Percentiles rank a stretch among this genome's conserved stretches.
Conservation (phyloP, 2,888 invertebrate species). For the Pollenia angustigena region DNA sequence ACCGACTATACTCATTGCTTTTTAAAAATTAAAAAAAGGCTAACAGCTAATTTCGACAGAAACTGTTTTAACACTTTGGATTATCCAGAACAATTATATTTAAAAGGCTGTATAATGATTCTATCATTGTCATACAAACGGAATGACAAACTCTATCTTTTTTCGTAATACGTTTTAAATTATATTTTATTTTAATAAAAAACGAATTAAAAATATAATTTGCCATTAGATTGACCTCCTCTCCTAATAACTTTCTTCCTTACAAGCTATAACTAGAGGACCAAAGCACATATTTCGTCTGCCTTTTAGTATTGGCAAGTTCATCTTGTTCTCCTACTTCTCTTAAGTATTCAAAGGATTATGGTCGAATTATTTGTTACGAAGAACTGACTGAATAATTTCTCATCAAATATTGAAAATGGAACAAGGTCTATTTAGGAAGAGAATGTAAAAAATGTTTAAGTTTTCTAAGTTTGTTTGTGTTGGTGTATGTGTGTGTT, state of each 20-base stretch:
- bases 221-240: not conserved
- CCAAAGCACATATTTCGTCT: not conserved
- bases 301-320: constrained; percentile 23
- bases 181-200: too few species aligned
- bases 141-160: too few species aligned
- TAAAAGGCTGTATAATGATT: too few species aligned
- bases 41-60: too few species aligned
- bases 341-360: constrained; percentile 42
- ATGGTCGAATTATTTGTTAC: constrained; percentile 61
- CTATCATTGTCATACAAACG: too few species aligned
- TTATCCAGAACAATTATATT: too few species aligned
- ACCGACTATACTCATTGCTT: too few species aligned
- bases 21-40: too few species aligned
- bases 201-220: not conserved
- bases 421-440: constrained; percentile 41
- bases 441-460: constrained; percentile 26
- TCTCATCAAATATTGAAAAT: constrained; percentile 40
- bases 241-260: not conserved
- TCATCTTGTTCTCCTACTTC: constrained; percentile 15
- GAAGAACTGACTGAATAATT: constrained; percentile 36
- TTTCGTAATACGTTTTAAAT: too few species aligned
- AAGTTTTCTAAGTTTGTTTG: constrained; percentile 1
- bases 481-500: not conserved
- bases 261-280: not conserved
- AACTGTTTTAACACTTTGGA: too few species aligned